Evolutionary conservation across 2,888 invertebrate species (phyloP).

Genomic region (Scaptomyza polygonia): DNA sequence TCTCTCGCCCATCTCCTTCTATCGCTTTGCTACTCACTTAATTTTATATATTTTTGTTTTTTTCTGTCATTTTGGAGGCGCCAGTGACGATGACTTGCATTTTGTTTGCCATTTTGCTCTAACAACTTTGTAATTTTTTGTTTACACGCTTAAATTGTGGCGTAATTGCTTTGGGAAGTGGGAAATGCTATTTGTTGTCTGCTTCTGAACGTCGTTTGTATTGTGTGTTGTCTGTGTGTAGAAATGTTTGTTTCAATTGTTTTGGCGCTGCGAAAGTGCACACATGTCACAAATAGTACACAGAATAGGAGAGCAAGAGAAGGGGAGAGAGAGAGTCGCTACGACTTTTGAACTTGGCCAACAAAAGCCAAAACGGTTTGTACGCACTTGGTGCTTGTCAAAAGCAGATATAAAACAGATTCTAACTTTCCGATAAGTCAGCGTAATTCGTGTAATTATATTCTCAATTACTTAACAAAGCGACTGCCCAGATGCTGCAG

Average conservation of each 20-base stretch:
- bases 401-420: conserved; percentile 76
- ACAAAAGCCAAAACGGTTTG: conserved; percentile 32
- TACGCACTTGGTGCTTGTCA: conserved; percentile 69
- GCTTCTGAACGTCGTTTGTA: conserved; percentile 10
- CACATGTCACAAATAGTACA: conserved; percentile 56
- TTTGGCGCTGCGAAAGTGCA: conserved; percentile 69
- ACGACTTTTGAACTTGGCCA: conserved; percentile 61
- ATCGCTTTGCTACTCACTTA: not conserved
- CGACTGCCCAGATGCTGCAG: conserved; percentile 32
- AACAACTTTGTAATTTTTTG: conserved; percentile 81
- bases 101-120: conserved; percentile 67
- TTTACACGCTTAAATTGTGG: conserved; percentile 79
- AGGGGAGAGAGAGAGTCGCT: conserved; percentile 18
- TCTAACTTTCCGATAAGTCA: conserved; percentile 73
- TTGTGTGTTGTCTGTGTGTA: conserved; percentile 16
- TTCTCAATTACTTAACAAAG: conserved; percentile 81
- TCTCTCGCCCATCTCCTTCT: conserved; percentile 7
- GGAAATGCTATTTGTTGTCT: conserved; percentile 61
- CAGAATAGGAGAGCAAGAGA: not conserved
- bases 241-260: conserved; percentile 51
- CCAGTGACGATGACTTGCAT: conserved; percentile 67
- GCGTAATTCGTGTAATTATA: conserved; percentile 83
- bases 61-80: conserved; percentile 48
- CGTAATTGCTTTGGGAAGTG: conserved; percentile 80
- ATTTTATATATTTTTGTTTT: not conserved